Percentiles rank a stretch among this genome's conserved stretches.
Evolutionary conservation across 2,888 invertebrate species (phyloP).

Genomic region (Cepaea hortensis): DNA sequence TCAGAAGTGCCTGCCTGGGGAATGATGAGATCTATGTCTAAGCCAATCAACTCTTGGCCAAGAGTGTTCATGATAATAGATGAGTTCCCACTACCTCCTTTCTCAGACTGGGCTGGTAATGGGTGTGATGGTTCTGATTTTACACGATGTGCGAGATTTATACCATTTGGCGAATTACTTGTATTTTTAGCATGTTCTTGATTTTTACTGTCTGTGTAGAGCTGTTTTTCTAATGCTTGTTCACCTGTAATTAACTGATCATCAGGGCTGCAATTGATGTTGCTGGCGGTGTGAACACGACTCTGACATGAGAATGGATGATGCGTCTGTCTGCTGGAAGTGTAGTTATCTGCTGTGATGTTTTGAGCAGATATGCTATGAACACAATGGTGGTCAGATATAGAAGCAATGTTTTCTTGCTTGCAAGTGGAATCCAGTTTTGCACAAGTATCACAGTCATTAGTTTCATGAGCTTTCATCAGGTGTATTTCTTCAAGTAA

Average conservation of each 20-base stretch:
- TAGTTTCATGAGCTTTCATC: slow-evolving; percentile 2
- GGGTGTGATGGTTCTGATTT: slow-evolving; percentile 8
- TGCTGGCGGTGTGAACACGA: not conserved
- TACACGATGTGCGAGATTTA: not conserved
- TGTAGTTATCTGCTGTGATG: not conserved
- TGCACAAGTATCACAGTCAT: slow-evolving; percentile 27
- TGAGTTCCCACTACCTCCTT: slow-evolving; percentile 11
- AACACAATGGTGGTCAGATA: slow-evolving; percentile 10
- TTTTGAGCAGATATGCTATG: slow-evolving; percentile 19
- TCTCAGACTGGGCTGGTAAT: not conserved
- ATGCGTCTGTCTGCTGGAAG: not conserved
- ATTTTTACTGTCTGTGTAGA: not conserved
- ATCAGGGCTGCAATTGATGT: not conserved
- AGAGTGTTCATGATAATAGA: slow-evolving; percentile 46
- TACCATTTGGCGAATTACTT: not conserved
- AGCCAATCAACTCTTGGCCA: slow-evolving; percentile 33
- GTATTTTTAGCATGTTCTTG: not conserved
- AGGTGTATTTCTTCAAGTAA: slow-evolving; percentile 22
- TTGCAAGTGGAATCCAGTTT: not conserved
- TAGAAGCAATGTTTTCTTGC: not conserved
- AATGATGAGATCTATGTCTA: slow-evolving; percentile 47
- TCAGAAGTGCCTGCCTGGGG: slow-evolving; percentile 29
- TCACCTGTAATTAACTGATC: not conserved
- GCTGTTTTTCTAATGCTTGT: not conserved
- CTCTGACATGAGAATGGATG: not conserved